These are phyloP conservation scores for Xyrichtys novacula DNA, from an alignment of 2,797 vertebrate species.

Conservation along the genomic window DNA sequence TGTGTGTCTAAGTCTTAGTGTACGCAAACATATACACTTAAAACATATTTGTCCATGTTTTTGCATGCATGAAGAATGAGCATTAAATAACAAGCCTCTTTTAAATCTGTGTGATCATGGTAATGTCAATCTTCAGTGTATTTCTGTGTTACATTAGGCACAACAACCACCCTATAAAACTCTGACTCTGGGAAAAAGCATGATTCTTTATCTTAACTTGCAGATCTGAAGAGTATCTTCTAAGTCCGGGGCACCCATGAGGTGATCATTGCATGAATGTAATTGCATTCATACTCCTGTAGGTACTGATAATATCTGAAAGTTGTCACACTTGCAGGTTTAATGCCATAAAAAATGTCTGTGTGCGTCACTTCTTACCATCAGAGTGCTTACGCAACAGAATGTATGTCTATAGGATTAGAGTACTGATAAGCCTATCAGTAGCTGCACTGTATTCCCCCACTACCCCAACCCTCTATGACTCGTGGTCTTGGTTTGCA, in stretches of 20 bases:
- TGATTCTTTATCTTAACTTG: background rate
- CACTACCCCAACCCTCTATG: slow-evolving; percentile 31
- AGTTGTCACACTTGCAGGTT: background rate
- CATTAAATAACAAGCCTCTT: background rate
- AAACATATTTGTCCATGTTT: background rate
- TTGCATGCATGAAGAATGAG: background rate
- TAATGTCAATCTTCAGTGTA: background rate
- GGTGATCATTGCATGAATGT: background rate
- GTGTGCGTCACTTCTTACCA: background rate
- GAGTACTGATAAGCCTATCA: background rate
- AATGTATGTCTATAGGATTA: background rate
- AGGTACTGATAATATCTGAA: background rate
- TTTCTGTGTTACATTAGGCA: background rate
- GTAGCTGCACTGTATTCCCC: slow-evolving; percentile 6
- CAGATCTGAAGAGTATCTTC: background rate
- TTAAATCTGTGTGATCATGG: background rate
- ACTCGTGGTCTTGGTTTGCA: slow-evolving; percentile 32
- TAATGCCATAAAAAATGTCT: background rate
- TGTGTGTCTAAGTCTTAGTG: background rate
- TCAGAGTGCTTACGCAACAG: background rate
- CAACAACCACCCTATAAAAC: slow-evolving; percentile 3
- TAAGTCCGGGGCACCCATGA: no score
- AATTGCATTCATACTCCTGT: background rate
- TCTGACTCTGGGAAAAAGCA: background rate
- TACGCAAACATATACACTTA: background rate